phyloP scores from a whole-genome alignment of 2,113 vertebrate species.

The Ivindomyrus marchei region DNA sequence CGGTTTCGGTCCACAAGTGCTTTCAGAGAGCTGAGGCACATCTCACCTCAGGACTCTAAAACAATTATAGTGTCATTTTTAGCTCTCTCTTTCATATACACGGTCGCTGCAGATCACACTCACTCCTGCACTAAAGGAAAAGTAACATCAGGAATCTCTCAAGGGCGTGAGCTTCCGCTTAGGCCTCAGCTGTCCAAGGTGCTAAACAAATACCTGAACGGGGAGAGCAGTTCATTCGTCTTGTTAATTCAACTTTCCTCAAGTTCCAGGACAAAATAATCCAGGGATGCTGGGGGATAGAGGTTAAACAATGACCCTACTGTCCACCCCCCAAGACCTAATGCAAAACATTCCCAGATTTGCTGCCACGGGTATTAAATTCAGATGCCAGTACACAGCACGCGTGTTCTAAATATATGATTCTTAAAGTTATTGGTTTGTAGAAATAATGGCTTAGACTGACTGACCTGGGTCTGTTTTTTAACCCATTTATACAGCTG shows the following conservation, averaged over 20 bases:
- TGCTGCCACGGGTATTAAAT: background rate
- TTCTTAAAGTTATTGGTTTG: background rate
- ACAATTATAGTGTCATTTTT: background rate
- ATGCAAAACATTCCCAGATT: background rate
- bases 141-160: background rate
- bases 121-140: background rate
- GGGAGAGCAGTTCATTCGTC: background rate
- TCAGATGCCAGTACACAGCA: background rate
- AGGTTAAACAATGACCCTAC: background rate
- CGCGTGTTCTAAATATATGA: background rate
- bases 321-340: background rate
- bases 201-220: background rate
- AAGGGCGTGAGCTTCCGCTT: background rate
- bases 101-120: background rate
- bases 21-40: background rate
- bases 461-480: background rate
- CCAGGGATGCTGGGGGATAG: background rate
- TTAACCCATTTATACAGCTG: slow-evolving; percentile 8
- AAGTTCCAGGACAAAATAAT: background rate
- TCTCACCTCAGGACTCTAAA: background rate
- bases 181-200: background rate
- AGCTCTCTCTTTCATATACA: background rate
- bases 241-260: background rate
- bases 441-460: background rate
- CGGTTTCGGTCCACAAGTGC: background rate